Base-by-base conservation (phyloP, 92 coral and sea anemone genomes). In the Epizoanthus stellaris region DNA sequence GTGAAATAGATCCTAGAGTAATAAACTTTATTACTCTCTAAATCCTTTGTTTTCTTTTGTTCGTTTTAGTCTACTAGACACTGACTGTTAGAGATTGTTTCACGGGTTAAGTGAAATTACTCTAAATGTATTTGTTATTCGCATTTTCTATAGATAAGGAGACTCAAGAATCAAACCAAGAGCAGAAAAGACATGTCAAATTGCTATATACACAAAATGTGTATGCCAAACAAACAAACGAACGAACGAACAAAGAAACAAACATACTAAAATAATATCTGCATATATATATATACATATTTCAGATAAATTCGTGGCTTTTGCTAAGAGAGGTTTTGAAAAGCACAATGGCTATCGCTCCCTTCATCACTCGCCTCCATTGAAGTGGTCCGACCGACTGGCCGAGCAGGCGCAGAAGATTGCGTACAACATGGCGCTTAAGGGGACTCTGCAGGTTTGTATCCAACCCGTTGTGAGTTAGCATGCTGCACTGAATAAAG, bases 371-470 rank as follows among this genome's bases (percentile, higher is more conserved):
- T 80, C 90, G 10, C 83, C 97, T 7, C 88, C 94, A 6, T 87
- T 96, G 62, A 91, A 90, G 72, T 96, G 99, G 99, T 96, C 99
- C 17, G 98, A 96, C 80, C 91, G 92, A 58, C 97, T 96, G 34
- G 98, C 96, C 4, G 93, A 93, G 60, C 94, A 90, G 16, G 99
- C 99, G 65, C 98, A 96, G 82, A 96, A 96, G 72, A 92, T 96
- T 63, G 99, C 99, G 12, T 93, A 95, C 85, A 85, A 70, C 34
- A 90, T 96, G 94, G 99, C 99, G 49, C 88, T 94, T 54, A 92
- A 94, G 68, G 98, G 98, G 25, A 85, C 92, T 52, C 91, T 94
- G 47, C 92, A 94, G 68, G 83, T 79, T 56, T 63, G 73, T 0
- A 38, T 52, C 0, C 56, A 52, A 45, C 6, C 10, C 1, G 10